A percentile compares a stretch with the other conserved stretches of the same genome.
Evolutionary conservation across 2,113 vertebrate genomes (phyloP).

Genomic region (Apteryx owenii): DNA sequence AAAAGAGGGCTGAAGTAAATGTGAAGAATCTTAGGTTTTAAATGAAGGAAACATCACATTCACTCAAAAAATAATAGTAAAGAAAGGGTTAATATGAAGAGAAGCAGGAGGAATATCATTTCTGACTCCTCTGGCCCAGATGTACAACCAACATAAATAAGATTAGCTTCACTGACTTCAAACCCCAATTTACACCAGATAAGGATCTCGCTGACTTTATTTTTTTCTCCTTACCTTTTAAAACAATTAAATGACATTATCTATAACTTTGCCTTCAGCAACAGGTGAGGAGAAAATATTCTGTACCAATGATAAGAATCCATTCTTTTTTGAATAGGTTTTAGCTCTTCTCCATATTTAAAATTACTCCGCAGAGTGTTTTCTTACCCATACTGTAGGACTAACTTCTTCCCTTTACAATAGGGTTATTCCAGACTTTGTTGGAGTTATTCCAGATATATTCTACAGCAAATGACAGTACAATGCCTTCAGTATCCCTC

Average conservation of each 20-base stretch:
- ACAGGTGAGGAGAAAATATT: background rate
- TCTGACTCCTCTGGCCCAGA: background rate
- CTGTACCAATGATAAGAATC: background rate
- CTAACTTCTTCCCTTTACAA: background rate
- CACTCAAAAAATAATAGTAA: background rate
- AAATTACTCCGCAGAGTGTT: background rate
- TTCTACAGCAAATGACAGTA: background rate
- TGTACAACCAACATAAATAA: background rate
- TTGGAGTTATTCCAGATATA: background rate
- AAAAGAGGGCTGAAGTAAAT: background rate
- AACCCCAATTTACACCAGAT: background rate
- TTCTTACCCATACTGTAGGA: background rate
- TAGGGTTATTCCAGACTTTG: background rate
- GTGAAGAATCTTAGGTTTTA: background rate
- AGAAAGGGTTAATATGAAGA: background rate
- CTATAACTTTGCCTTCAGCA: background rate
- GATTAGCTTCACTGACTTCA: conserved; percentile 10
- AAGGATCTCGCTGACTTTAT: background rate
- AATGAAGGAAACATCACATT: background rate
- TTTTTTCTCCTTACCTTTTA: background rate
- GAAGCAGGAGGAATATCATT: background rate
- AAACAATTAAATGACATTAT: background rate
- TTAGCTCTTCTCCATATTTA: background rate
- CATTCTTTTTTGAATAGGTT: background rate
- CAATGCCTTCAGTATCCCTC: background rate